A percentile compares a stretch with the other conserved stretches of the same genome.
These are phyloP conservation scores for Aeoliscus strigatus DNA, from an alignment of 2,797 vertebrate species.

Conservation along the genomic window DNA sequence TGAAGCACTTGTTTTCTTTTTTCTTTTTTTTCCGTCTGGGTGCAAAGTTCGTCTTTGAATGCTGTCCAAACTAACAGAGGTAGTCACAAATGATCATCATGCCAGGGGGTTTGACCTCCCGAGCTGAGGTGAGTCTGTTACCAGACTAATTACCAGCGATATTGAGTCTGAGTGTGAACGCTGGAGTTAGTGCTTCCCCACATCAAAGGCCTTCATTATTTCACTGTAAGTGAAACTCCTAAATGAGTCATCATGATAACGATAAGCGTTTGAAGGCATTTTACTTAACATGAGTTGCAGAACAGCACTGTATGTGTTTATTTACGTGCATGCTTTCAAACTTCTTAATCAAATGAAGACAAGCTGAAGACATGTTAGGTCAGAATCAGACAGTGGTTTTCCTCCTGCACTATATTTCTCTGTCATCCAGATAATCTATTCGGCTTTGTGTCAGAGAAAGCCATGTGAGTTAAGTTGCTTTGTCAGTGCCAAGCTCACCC, in stretches of 20 bases:
- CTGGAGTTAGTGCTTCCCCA: constrained; percentile 58
- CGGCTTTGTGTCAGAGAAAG: constrained; percentile 49
- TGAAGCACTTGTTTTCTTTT: constrained; percentile 9
- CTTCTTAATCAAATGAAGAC: not conserved
- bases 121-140: constrained; percentile 20
- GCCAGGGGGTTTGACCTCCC: constrained; percentile 16
- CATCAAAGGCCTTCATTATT: constrained; percentile 69
- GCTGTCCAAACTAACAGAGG: constrained; percentile 7
- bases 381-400: constrained; percentile 12
- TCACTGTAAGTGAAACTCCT: constrained; percentile 53
- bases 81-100: constrained; percentile 6
- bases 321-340: not conserved
- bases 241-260: constrained; percentile 68
- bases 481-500: constrained; percentile 38
- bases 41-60: constrained; percentile 43
- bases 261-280: constrained; percentile 34
- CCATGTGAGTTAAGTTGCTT: constrained; percentile 50
- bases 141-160: constrained; percentile 40
- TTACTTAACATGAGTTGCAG: constrained; percentile 30
- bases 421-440: constrained; percentile 53
- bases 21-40: constrained; percentile 6
- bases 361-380: constrained; percentile 5
- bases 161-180: constrained; percentile 31
- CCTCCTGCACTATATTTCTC: constrained; percentile 42
- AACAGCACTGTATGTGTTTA: constrained; percentile 24